These are phyloP conservation scores for Halesus radiatus DNA, from an alignment of 1,140 invertebrate species.

Conservation along the genomic window DNA sequence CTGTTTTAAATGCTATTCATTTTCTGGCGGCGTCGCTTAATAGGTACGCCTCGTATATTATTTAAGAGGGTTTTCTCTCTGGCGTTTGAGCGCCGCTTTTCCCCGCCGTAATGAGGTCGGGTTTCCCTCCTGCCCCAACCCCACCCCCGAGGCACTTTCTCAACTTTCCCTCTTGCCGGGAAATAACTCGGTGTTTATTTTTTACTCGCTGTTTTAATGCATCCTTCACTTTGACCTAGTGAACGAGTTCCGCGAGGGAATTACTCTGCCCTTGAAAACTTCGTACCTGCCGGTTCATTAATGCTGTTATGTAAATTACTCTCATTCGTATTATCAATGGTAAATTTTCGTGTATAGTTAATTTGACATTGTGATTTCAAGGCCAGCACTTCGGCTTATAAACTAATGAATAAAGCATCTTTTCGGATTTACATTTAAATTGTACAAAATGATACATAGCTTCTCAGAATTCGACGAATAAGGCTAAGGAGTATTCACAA, in stretches of 20 bases:
- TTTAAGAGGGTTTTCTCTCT: slow-evolving; percentile 44
- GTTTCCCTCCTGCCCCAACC: not conserved
- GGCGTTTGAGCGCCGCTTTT: slow-evolving; percentile 6
- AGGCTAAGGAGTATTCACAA: not conserved
- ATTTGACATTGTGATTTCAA: no score
- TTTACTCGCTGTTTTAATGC: slow-evolving; percentile 24
- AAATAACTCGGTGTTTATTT: slow-evolving; percentile 41
- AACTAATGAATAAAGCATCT: no score
- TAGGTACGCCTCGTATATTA: slow-evolving; percentile 27
- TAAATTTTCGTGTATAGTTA: no score
- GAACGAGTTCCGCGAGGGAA: slow-evolving; percentile 14
- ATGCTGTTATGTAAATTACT: no score
- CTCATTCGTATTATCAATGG: no score
- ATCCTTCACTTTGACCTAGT: slow-evolving; percentile 36
- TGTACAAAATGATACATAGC: no score
- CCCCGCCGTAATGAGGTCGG: slow-evolving; percentile 48
- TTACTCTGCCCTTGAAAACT: slow-evolving; percentile 1
- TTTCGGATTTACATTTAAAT: no score
- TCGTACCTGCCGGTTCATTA: no score
- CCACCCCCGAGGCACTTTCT: slow-evolving; percentile 26
- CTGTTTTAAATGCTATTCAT: slow-evolving; percentile 46
- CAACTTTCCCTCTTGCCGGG: slow-evolving; percentile 37
- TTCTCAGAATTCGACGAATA: no score
- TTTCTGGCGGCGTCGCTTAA: slow-evolving; percentile 37
- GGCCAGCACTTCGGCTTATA: no score